Evolutionary conservation across 2,797 vertebrate genomes (phyloP).

Genomic region (Squalus acanthias): DNA sequence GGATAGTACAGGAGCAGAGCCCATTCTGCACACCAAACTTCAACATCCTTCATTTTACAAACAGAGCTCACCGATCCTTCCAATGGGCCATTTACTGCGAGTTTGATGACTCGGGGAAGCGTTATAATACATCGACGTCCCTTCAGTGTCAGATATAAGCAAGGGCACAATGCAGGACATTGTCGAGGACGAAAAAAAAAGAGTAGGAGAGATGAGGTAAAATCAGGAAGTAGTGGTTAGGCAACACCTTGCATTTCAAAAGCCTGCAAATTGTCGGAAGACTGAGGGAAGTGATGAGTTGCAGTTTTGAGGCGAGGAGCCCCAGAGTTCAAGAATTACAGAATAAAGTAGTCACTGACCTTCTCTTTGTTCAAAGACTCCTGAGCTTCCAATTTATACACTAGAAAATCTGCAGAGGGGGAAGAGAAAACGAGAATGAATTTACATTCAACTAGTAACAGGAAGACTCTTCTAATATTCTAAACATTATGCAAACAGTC

Average conservation of each 20-base stretch:
- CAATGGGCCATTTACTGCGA: background rate
- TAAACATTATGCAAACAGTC: background rate
- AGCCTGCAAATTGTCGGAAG: background rate
- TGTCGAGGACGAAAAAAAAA: background rate
- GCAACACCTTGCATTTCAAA: background rate
- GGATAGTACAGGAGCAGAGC: background rate
- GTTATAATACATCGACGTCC: background rate
- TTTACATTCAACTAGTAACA: background rate
- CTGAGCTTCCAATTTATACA: conserved; percentile 63
- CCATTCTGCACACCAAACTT: background rate
- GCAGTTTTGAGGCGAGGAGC: background rate
- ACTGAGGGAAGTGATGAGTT: background rate
- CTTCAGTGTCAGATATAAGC: background rate
- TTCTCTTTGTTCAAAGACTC: conserved; percentile 65
- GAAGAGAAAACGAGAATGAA: background rate
- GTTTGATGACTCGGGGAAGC: background rate
- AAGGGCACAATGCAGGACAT: background rate
- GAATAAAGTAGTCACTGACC: conserved; percentile 40
- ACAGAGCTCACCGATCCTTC: background rate
- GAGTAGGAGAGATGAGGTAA: background rate
- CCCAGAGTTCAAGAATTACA: background rate
- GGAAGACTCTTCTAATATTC: no score
- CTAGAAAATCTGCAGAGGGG: conserved; percentile 55
- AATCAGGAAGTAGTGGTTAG: background rate
- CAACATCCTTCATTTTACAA: background rate